Conservation (phyloP, 2,113 vertebrate genomes). For the Forbesichthys agassizii region DNA sequence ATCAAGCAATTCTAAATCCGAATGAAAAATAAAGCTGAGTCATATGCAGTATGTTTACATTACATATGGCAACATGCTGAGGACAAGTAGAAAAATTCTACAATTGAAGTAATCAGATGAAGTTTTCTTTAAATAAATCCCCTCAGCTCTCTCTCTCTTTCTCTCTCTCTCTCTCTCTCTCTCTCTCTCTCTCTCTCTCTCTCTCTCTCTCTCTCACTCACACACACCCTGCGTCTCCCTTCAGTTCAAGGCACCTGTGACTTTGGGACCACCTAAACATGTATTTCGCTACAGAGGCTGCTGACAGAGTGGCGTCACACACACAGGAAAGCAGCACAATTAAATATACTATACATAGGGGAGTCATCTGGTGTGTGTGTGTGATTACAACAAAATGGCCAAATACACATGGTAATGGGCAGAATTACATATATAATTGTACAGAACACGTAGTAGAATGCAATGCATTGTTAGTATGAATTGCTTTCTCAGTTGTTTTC, state of each 20-base stretch:
- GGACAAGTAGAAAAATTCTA: too few species aligned
- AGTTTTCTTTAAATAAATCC: background rate
- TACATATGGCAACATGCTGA: too few species aligned
- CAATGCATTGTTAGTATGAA: too few species aligned
- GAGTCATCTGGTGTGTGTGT: background rate
- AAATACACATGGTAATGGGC: too few species aligned
- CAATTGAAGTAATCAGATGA: background rate
- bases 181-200: too few species aligned
- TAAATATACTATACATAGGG: background rate
- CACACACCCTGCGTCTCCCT: conserved; percentile 10
- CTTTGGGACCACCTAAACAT: conserved; percentile 26
- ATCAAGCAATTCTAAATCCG: background rate
- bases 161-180: conserved; percentile 1
- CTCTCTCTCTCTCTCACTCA: conserved; percentile 28
- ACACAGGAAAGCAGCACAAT: background rate
- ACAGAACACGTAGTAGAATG: too few species aligned
- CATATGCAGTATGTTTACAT: background rate
- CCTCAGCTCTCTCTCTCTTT: background rate
- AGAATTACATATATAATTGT: too few species aligned
- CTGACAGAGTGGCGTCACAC: background rate
- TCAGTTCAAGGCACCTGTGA: conserved; percentile 44
- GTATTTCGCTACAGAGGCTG: background rate
- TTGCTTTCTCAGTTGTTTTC: too few species aligned
- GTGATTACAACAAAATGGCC: too few species aligned
- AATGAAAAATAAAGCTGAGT: conserved; percentile 6